phyloP scores from a whole-genome alignment of 2,888 invertebrate species.

The Drosophila paramelanica region DNA sequence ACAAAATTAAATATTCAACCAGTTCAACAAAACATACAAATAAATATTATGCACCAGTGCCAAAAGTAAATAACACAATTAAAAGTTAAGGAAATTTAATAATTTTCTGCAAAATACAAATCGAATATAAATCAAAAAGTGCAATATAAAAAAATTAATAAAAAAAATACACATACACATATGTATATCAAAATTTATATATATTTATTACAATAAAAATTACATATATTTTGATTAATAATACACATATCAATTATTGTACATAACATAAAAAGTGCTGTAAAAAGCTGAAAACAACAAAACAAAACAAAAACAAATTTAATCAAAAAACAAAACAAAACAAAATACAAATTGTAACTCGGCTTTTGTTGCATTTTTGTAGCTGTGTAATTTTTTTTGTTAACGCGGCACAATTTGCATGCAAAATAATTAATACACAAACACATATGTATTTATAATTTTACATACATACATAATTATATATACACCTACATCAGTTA shows the following conservation, averaged over 20 bases:
- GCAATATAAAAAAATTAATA: conserved; percentile 55
- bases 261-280: conserved; percentile 41
- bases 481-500: conserved; percentile 9
- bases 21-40: conserved; percentile 33
- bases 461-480: conserved; percentile 3
- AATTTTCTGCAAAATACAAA: conserved; percentile 49
- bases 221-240: conserved; percentile 33
- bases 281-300: conserved; percentile 18
- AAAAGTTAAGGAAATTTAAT: conserved; percentile 27
- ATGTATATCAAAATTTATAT: conserved; percentile 22
- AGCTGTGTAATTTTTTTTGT: conserved; percentile 47
- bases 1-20: conserved; percentile 30
- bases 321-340: conserved; percentile 12
- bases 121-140: conserved; percentile 63
- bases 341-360: conserved; percentile 37
- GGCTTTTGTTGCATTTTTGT: conserved; percentile 54
- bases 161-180: conserved; percentile 17
- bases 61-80: conserved; percentile 30
- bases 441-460: conserved; percentile 5
- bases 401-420: conserved; percentile 45
- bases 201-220: conserved; percentile 29
- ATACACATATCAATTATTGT: conserved; percentile 42
- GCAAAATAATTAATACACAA: conserved; percentile 30
- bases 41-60: conserved; percentile 46
- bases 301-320: background rate